Conservation (phyloP, 2,113 vertebrate species). For the Bos taurus region DNA sequence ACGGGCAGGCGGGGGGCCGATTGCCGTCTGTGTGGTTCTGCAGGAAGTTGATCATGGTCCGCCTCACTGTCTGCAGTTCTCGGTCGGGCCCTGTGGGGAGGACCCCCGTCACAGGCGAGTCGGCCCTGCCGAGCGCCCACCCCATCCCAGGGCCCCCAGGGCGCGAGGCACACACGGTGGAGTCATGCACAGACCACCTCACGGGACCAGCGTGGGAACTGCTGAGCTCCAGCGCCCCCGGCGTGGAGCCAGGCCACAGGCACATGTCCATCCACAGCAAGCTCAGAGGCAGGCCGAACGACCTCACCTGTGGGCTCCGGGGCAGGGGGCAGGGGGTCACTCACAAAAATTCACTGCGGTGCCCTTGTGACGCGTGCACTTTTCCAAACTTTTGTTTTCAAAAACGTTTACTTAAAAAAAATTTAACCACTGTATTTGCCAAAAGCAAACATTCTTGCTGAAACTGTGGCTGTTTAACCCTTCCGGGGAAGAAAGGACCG, state of each 20-base stretch:
- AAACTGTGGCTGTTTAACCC: rapidly evolving
- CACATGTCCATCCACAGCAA: rapidly evolving
- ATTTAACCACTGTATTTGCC: neutral
- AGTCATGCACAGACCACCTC: rapidly evolving
- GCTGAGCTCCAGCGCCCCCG: neutral
- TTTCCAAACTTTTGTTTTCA: neutral
- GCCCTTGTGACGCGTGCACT: rapidly evolving
- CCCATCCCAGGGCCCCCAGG: neutral
- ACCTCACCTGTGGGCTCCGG: rapidly evolving
- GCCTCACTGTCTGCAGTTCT: conserved; percentile 87
- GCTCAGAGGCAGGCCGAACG: rapidly evolving
- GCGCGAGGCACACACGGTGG: rapidly evolving
- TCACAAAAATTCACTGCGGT: rapidly evolving
- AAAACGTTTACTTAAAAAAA: neutral
- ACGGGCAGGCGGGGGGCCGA: conserved; percentile 84
- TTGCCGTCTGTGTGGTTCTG: conserved; percentile 88
- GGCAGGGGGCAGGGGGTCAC: rapidly evolving
- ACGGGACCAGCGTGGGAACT: rapidly evolving
- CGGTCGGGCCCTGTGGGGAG: conserved; percentile 84
- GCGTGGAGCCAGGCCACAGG: neutral
- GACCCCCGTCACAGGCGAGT: rapidly evolving
- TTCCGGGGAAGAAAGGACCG: neutral
- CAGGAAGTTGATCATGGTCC: conserved; percentile 91
- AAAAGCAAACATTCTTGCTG: neutral
- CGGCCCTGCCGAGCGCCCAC: rapidly evolving